Base-by-base conservation (phyloP, 2,113 vertebrate genomes). In the Rhynchopsitta pachyrhyncha region DNA sequence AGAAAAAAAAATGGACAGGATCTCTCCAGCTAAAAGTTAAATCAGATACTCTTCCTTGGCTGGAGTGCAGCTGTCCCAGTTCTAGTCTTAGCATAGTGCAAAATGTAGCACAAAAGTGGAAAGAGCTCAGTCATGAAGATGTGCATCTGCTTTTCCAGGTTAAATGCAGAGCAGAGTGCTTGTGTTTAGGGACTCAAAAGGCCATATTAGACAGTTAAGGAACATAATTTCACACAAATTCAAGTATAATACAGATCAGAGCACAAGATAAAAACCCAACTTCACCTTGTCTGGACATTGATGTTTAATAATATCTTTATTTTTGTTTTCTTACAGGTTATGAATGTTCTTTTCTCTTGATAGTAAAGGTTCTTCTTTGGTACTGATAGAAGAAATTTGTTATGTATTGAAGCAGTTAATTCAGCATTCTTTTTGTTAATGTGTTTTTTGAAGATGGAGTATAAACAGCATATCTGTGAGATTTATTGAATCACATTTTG, bases 121-220 rank as follows among this genome's bases (percentile, higher is more conserved):
- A 73, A 59, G 6, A 0, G 0, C 7, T 1, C 4, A 41, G 2
- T 68, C 1, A 1, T 49, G n/a, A 82, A 68, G n/a, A 13, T 22
- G 37, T 79, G 1, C 15, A 2, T 33, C 42, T 68, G 28, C 42
- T 90, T 86, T 75, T 79, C 46, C 42, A 60, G 33, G 42, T 64
- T 59, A 76, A 68, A 68, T 59, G 33, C 19, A 68, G 35, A 94
- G 17, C 25, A 82, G 37, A 44, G 24, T 79, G 60, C 49, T 90
- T 27, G 42, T 76, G 17, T 39, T 73, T 73, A 66, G 44, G 10
- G 1, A 59, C 60, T 23, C 4, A 53, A 42, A 85, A 92, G 33
- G 13, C 20, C 14, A 1, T 44, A 31, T 47, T 52, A 81, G 22
- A 35, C 28, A 67, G 27, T 25, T 89, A 33, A 53, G 66, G 39